A percentile compares a stretch with the other conserved stretches of the same genome.
Conservation (phyloP, 35 echinoderm and acorn worm species). For the Apostichopus parvimensis region DNA sequence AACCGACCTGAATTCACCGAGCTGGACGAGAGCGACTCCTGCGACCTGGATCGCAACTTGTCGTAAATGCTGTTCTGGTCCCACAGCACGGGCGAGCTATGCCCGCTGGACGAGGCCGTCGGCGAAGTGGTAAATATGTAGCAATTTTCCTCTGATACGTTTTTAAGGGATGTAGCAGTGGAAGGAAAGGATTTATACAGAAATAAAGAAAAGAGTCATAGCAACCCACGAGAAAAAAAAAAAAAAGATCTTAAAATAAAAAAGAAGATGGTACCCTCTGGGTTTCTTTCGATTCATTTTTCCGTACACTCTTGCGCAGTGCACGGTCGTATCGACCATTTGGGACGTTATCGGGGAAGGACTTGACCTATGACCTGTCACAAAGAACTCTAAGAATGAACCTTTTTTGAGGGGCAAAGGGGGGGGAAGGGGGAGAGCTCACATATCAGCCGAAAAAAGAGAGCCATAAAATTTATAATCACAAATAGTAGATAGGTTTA, state of each 20-base stretch:
- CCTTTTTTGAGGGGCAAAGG: too few species aligned
- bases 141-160: constrained; percentile 82
- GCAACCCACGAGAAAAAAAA: not conserved
- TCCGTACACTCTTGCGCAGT: too few species aligned
- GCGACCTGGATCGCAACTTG: constrained; percentile 78
- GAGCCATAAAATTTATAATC: too few species aligned
- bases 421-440: too few species aligned
- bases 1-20: constrained; percentile 86
- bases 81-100: constrained; percentile 94
- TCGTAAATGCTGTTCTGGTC: constrained; percentile 86
- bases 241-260: not conserved
- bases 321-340: too few species aligned
- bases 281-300: too few species aligned
- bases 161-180: not conserved
- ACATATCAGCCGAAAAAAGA: too few species aligned
- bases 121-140: constrained; percentile 85
- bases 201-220: constrained; percentile 1
- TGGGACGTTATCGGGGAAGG: too few species aligned
- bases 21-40: constrained; percentile 70
- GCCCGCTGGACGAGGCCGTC: constrained; percentile 74
- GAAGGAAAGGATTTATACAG: constrained; percentile 19
- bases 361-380: too few species aligned
- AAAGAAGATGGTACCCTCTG: too few species aligned
- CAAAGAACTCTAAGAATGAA: too few species aligned
- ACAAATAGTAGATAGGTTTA: too few species aligned